These are phyloP conservation scores for Agrilus cyanescens DNA, from an alignment of 2,888 invertebrate species.

Conservation along the genomic window DNA sequence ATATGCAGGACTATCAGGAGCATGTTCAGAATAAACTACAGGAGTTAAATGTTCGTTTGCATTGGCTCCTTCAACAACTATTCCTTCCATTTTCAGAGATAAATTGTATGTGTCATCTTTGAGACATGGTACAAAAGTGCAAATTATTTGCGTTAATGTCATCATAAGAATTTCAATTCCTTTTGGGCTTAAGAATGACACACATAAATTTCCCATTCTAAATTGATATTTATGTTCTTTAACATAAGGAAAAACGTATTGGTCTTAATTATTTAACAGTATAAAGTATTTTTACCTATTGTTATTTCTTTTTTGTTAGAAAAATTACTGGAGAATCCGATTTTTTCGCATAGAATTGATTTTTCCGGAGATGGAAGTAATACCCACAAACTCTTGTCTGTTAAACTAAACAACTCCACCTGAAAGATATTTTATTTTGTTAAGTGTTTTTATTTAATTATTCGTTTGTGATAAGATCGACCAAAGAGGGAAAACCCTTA, in stretches of 20 bases:
- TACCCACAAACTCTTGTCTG: conserved; percentile 39
- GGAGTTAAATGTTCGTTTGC: conserved; percentile 62
- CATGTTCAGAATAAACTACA: conserved; percentile 50
- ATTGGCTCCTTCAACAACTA: conserved; percentile 63
- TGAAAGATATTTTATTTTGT: conserved; percentile 30
- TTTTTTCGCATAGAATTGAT: conserved; percentile 30
- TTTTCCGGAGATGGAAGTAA: conserved; percentile 33
- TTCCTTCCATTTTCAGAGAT: conserved; percentile 49
- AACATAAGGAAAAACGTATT: conserved; percentile 7
- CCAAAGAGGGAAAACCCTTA: too few relatives aligned
- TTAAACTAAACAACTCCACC: conserved; percentile 50
- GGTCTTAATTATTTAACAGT: neutral
- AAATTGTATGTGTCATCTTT: conserved; percentile 21
- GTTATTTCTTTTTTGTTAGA: conserved; percentile 14
- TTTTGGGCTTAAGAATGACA: conserved; percentile 51
- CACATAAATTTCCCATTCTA: conserved; percentile 58
- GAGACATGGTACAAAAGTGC: conserved; percentile 27
- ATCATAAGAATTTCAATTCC: conserved; percentile 59
- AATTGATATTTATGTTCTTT: conserved; percentile 66
- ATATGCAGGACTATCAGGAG: conserved; percentile 52
- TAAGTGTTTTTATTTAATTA: neutral
- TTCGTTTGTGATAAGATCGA: too few relatives aligned
- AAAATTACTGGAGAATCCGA: conserved; percentile 24
- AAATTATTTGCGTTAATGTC: conserved; percentile 55
- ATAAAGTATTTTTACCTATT: conserved; percentile 18